Conservation (phyloP, 2,797 vertebrate genomes). For the Clarias laeviceps region DNA sequence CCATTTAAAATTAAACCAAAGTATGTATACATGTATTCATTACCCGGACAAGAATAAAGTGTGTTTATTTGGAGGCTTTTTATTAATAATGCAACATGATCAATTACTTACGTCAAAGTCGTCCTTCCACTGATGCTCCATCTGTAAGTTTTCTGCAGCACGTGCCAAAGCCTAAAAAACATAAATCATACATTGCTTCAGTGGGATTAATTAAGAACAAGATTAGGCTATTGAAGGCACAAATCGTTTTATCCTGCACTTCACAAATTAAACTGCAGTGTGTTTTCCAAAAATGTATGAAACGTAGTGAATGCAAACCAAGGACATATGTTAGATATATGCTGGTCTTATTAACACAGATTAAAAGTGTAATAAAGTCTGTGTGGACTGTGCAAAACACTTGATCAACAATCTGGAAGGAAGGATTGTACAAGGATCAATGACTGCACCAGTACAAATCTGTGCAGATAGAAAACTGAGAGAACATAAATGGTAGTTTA, state of each 20-base stretch:
- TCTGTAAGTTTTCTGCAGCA: constrained; percentile 91
- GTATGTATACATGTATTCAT: background rate
- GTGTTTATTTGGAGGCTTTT: constrained; percentile 9
- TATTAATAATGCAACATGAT: constrained; percentile 27
- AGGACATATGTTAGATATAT: background rate
- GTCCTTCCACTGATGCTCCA: constrained; percentile 88
- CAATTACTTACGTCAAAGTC: constrained; percentile 85
- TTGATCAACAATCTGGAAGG: background rate
- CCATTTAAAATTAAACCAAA: background rate
- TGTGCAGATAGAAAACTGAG: background rate
- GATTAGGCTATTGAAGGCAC: background rate
- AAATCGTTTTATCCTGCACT: constrained; percentile 15
- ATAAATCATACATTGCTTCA: constrained; percentile 40
- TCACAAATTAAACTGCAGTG: background rate
- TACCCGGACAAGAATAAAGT: background rate
- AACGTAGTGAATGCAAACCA: background rate
- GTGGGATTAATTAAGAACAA: constrained; percentile 37
- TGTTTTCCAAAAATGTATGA: too few species aligned
- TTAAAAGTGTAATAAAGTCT: background rate
- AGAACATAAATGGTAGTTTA: background rate
- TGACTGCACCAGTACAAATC: background rate
- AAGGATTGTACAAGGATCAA: background rate
- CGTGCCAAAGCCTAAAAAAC: constrained; percentile 86
- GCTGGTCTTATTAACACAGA: background rate
- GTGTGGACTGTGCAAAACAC: background rate